Evolutionary conservation across 1,140 invertebrate species (phyloP).

Genomic region (Cepaea nemoralis): DNA sequence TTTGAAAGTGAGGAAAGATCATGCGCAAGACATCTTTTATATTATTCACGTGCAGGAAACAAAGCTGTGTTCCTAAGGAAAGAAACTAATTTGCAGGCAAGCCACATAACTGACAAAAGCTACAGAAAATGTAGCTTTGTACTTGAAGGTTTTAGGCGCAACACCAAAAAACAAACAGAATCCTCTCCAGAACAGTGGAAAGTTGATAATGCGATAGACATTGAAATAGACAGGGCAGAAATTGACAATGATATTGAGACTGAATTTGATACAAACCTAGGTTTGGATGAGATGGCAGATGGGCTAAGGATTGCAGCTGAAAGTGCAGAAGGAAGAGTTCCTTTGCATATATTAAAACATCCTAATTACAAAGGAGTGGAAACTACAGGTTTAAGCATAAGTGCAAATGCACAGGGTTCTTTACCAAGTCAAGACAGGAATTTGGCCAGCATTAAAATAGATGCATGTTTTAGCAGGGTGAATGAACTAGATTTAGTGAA

Average conservation of each 20-base stretch:
- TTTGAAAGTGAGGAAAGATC: conserved; percentile 35
- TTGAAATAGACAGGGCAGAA: conserved; percentile 40
- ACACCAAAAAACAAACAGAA: not conserved
- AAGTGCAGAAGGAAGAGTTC: not conserved
- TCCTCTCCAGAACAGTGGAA: conserved; percentile 21
- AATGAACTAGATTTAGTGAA: not conserved
- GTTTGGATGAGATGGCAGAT: not conserved
- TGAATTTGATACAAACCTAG: conserved; percentile 18
- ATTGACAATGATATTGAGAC: conserved; percentile 28
- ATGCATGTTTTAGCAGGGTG: not conserved
- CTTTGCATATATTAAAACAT: not conserved
- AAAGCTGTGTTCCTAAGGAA: conserved; percentile 37
- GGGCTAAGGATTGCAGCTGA: not conserved
- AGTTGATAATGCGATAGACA: conserved; percentile 25
- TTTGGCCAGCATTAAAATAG: not conserved
- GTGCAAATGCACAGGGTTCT: not conserved
- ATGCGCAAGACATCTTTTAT: conserved; percentile 35
- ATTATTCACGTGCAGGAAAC: conserved; percentile 17
- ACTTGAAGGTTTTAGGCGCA: conserved; percentile 22
- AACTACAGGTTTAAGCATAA: not conserved
- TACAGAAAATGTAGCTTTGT: conserved; percentile 31
- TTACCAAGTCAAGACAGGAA: not conserved
- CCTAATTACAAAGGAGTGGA: not conserved
- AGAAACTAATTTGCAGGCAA: conserved; percentile 2
- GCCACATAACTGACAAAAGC: conserved; percentile 21